Base-by-base conservation (phyloP, 2,113 vertebrate genomes). In the Pyxicephalus adspersus region DNA sequence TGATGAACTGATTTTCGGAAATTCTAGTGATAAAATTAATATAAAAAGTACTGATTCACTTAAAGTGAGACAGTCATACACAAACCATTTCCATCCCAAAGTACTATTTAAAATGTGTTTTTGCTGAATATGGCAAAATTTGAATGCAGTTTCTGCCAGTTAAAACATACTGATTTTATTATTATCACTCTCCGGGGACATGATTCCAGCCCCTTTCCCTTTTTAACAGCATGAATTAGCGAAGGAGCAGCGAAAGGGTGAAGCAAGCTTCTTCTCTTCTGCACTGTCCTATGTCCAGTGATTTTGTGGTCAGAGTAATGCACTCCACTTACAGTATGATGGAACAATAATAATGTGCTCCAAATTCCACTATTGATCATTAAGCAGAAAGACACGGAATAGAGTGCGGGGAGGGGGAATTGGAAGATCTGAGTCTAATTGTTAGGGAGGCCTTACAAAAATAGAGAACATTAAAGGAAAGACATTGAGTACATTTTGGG, bases 231-330 rank as follows among this genome's bases (percentile, higher is more conserved):
- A 25, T 26, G 73, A 51, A 81, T 64, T 50, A 73, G 50, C 54
- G 25, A 68, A 7, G 23, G n/a, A 20, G 68, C 60, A 26, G 70
- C 51, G 22, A 64, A 55, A 71, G 68, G n/a, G 70, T 51, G 22
- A 18, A 9, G 3, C 20, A 54, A 64, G 18, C 31, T 71, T 54
- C 55, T n/a, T 20, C 58, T 13, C 61, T 52, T 38, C 68, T 81
- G 16, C 17, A 28, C 29, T 64, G 58, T 74, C 79, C 60, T 73
- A 74, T 81, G 60, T 64, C 58, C 79, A 73, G 68, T 25, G 45
- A n/a, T 64, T 34, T 74, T 81, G 70, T 65, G 79, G 79, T 81
- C 79, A 65, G 79, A 28, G 60, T 81, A 81, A 81, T 81, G 79
- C 79, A 81, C 79, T 74, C 50, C 51, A 81, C 70, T 81, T 57